A percentile compares a stretch with the other conserved stretches of the same genome.
Conservation (phyloP, 2,113 vertebrate genomes). For the Xerus inauris region DNA sequence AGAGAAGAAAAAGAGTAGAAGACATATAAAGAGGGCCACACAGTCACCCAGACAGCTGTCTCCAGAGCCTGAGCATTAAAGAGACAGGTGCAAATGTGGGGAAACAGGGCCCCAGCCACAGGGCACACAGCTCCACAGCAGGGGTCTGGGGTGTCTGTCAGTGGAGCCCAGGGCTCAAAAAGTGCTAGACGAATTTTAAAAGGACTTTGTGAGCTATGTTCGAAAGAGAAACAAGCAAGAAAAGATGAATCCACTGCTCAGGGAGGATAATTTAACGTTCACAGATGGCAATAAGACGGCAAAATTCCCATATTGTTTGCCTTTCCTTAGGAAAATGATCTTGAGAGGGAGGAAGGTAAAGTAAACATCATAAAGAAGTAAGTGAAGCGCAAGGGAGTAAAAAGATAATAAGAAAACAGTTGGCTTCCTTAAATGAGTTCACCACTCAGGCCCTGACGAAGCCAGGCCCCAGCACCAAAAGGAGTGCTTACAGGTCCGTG, state of each 20-base stretch:
- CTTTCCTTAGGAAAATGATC: constrained; percentile 46
- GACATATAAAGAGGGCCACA: not conserved
- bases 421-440: constrained; percentile 9
- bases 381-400: not conserved
- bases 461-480: not conserved
- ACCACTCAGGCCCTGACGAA: not conserved
- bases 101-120: not conserved
- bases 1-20: not conserved
- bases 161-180: not conserved
- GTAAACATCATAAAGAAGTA: constrained; percentile 25
- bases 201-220: not conserved
- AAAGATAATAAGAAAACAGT: not conserved
- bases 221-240: not conserved
- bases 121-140: not conserved
- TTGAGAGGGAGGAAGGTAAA: not conserved
- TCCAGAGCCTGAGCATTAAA: fast-evolving
- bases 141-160: not conserved
- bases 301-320: not conserved
- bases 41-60: not conserved
- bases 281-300: constrained; percentile 1
- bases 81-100: fast-evolving
- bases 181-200: not conserved
- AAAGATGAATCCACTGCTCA: not conserved
- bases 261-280: not conserved
- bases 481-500: not conserved